Base-by-base conservation (phyloP, 1,140 invertebrate genomes). In the Tribolium madens region DNA sequence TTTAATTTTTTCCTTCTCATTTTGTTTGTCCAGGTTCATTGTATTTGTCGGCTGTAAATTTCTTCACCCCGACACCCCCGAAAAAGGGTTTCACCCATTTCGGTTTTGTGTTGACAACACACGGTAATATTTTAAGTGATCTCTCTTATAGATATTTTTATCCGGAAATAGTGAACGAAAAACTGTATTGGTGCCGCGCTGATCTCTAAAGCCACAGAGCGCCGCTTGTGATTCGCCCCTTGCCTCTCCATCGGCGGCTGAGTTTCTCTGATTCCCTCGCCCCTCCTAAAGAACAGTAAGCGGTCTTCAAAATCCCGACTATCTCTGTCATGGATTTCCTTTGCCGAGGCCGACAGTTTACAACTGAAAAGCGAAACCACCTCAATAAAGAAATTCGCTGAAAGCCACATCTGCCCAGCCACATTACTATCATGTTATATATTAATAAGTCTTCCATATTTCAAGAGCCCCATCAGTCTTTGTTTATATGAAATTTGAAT, bases 311-410 rank as follows among this genome's bases (percentile, higher is more conserved):
- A 48, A 72, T 72, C 42, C 70, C 70, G 70, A 72, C 70, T 72
- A 72, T 72, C 70, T 72, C 70, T 72, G 70, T 72, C 70, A 72
- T 72, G 46, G 70, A 72, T 72, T 72, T 72, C 70, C 70, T 72
- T 72, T 72, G 46, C 14, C 70, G 70, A 72, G 50, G 52, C 42
- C 70, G 70, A 50, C 70, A 72, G 46, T 72, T 72, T 52, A 72
- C 70, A 64, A 64, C 57, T 64, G 57, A 64, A 64, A 64, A 64
- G 57, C 57, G 57, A 64, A 64, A 64, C 57, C 57, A 64, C 26
- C 57, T 64, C 57, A 64, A 64, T 64, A 64, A 64, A 64, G 57
- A 64, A 64, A 64, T 64, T 64, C 57, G 57, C 57, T 64, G 57
- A 64, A 64, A n/a, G n/a, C n/a, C n/a, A n/a, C n/a, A n/a, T n/a